Conservation (phyloP, 2,797 vertebrate genomes). For the Lithobates pipiens region DNA sequence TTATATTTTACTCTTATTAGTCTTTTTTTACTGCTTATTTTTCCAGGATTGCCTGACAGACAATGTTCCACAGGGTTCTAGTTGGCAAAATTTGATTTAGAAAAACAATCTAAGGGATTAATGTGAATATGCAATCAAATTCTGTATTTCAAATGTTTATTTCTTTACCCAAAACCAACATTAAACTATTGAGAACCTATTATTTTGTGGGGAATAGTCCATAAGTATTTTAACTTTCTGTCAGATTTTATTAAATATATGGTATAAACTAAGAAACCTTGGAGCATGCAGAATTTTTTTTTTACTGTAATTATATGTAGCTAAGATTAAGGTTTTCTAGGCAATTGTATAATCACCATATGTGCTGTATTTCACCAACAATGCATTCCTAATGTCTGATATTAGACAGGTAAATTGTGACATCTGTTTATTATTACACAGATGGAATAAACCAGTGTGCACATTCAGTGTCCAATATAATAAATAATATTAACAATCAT, state of each 20-base stretch:
- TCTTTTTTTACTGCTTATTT: no score
- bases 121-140: not conserved
- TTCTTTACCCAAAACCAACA: not conserved
- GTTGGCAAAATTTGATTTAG: not conserved
- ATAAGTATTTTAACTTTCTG: not conserved
- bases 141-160: not conserved
- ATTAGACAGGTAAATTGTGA: constrained; percentile 5
- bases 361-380: constrained; percentile 17
- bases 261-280: not conserved
- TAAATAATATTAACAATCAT: not conserved
- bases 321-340: constrained; percentile 9
- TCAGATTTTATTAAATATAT: not conserved
- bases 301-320: constrained; percentile 25
- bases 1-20: not conserved
- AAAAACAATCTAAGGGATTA: not conserved
- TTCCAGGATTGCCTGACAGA: not conserved
- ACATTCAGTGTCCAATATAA: not conserved
- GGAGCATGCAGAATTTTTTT: not conserved
- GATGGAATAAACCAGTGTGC: not conserved
- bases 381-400: not conserved
- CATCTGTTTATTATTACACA: constrained; percentile 22
- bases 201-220: not conserved
- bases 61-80: not conserved
- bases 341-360: not conserved
- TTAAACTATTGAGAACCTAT: not conserved